Conservation (phyloP, 2,888 invertebrate species). For the Ectemnius cavifrons region DNA sequence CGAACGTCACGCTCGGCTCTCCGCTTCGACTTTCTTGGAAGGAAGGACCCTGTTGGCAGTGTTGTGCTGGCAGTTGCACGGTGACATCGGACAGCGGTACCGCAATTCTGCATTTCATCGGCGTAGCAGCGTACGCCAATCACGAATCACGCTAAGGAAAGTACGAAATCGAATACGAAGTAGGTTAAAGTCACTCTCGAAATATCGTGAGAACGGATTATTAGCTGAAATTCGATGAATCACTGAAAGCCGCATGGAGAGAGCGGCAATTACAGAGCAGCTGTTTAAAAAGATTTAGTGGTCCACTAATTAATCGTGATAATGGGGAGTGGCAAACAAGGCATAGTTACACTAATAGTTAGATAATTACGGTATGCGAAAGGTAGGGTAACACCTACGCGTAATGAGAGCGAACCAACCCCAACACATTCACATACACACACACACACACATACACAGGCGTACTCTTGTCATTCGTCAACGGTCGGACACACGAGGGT, state of each 20-base stretch:
- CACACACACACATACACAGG: too few species aligned
- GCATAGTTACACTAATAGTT: conserved; percentile 5
- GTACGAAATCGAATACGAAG: not conserved
- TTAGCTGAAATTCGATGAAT: too few species aligned
- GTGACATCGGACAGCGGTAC: conserved; percentile 10
- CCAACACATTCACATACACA: too few species aligned
- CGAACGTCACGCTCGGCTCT: not conserved
- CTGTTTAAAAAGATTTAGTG: not conserved
- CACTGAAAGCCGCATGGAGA: not conserved
- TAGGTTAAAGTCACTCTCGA: not conserved
- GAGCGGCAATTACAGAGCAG: not conserved
- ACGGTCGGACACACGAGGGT: not conserved
- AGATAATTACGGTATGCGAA: conserved; percentile 21
- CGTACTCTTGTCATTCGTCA: conserved; percentile 28
- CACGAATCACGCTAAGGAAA: not conserved
- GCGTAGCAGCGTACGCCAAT: conserved; percentile 6
- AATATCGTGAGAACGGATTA: not conserved
- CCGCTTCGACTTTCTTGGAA: not conserved
- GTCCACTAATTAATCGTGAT: conserved; percentile 2
- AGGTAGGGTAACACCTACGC: conserved; percentile 15
- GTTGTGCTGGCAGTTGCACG: not conserved
- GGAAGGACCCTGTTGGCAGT: not conserved
- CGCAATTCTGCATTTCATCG: conserved; percentile 22
- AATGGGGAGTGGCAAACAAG: not conserved
- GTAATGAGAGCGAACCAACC: conserved; percentile 2